Conservation (phyloP, 2,888 invertebrate species). For the Noctua janthina region DNA sequence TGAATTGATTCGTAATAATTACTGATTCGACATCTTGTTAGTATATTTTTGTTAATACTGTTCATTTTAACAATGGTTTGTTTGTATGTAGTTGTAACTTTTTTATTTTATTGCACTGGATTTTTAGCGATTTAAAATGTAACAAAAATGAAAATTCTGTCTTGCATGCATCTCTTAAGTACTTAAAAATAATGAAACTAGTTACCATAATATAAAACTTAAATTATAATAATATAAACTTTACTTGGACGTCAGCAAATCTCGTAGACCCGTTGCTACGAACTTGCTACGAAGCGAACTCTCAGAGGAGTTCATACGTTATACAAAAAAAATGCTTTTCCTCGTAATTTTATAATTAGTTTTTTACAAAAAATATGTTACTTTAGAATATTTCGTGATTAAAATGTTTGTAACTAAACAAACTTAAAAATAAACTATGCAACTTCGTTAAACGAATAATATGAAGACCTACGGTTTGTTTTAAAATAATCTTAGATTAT, state of each 20-base stretch:
- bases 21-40: neutral
- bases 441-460: neutral
- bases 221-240: neutral
- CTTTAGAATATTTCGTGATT: neutral
- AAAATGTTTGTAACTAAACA: neutral
- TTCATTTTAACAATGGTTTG: neutral
- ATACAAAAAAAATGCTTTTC: neutral
- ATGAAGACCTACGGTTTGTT: neutral
- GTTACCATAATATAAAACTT: neutral
- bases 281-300: conserved; percentile 47
- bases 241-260: neutral
- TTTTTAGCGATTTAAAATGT: neutral
- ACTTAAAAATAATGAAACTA: neutral
- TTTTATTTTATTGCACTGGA: neutral
- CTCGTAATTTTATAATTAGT: no score
- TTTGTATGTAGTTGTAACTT: neutral
- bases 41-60: neutral
- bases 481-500: neutral
- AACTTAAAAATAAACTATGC: neutral
- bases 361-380: no score
- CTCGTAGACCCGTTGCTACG: conserved; percentile 55
- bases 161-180: neutral
- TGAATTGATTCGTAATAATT: neutral
- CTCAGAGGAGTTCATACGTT: neutral
- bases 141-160: neutral